Conservation (phyloP, 2,888 invertebrate genomes). For the Metallyticus violacea region DNA sequence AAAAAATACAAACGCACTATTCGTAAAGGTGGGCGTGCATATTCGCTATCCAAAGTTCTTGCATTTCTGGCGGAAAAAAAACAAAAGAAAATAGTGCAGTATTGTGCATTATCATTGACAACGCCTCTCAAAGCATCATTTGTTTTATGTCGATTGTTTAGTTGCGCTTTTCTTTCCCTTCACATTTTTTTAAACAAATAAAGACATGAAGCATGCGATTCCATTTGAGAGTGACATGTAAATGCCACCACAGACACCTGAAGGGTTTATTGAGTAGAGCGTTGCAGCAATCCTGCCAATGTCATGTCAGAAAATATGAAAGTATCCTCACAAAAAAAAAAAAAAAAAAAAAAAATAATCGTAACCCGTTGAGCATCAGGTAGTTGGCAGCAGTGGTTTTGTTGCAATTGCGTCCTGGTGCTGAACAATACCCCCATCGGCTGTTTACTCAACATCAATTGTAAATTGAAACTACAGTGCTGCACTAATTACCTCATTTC, state of each 20-base stretch:
- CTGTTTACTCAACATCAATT: slow-evolving; percentile 5
- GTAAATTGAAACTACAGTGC: slow-evolving; percentile 5
- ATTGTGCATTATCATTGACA: no score
- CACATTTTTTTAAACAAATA: neutral
- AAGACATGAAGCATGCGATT: neutral
- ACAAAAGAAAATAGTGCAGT: no score
- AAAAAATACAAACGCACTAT: no score
- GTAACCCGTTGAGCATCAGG: neutral
- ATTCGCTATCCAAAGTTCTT: no score
- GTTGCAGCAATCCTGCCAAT: neutral
- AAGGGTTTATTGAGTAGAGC: neutral
- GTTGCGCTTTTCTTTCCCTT: neutral
- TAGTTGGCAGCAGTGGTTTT: neutral
- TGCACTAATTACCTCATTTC: slow-evolving; percentile 10
- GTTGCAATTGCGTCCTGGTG: neutral
- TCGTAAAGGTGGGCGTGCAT: no score
- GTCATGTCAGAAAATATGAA: neutral
- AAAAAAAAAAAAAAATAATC: no score
- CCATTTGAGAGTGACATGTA: neutral
- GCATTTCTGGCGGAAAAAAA: no score
- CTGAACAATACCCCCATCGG: neutral
- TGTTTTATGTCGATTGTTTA: no score
- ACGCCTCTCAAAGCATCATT: no score
- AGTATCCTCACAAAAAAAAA: neutral
- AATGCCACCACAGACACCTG: neutral